These are phyloP conservation scores for Aplodontia rufa DNA, from an alignment of 2,113 vertebrate genomes.

Conservation along the genomic window DNA sequence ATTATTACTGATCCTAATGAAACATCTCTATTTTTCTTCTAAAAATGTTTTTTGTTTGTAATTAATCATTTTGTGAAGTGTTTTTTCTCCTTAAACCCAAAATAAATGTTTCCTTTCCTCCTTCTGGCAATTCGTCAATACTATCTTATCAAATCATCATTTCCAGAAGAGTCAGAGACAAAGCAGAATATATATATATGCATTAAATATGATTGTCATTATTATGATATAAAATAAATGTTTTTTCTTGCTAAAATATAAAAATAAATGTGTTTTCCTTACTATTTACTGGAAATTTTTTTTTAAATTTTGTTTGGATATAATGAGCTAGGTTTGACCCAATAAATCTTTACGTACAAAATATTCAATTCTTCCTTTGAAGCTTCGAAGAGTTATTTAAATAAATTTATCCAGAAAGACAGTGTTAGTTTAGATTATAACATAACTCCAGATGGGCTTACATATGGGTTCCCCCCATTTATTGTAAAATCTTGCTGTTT, in stretches of 20 bases:
- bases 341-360: background rate
- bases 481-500: background rate
- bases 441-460: background rate
- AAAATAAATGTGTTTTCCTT: conserved; percentile 3
- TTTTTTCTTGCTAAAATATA: background rate
- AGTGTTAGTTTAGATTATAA: conserved; percentile 8
- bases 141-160: conserved; percentile 36
- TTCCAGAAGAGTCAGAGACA: conserved; percentile 40
- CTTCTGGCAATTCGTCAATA: conserved; percentile 16
- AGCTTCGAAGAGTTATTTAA: background rate
- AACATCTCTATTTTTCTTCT: too few species aligned
- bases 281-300: background rate
- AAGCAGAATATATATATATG: background rate
- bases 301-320: background rate
- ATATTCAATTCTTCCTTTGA: background rate
- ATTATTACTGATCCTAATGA: too few species aligned
- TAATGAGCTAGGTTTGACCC: background rate
- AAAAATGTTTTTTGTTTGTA: too few species aligned
- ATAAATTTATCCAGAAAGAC: background rate
- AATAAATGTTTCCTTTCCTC: background rate
- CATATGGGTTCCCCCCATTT: background rate
- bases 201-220: background rate
- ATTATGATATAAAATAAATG: background rate
- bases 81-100: background rate
- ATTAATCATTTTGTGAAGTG: too few species aligned